phyloP scores from a whole-genome alignment of 2,113 vertebrate species.

The Bambusicola thoracicus region DNA sequence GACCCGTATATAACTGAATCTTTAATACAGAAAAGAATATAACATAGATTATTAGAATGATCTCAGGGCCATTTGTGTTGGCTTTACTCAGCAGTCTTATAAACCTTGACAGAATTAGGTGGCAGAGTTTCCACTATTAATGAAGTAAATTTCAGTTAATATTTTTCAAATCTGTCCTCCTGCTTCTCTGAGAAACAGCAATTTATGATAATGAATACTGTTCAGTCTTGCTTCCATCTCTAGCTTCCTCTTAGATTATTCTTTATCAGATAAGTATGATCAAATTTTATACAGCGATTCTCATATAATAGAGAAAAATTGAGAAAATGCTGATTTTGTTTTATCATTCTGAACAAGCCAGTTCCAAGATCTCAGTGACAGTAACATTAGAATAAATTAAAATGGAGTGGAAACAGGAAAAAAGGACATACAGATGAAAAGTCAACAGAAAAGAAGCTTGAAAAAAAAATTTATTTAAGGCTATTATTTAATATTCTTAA shows the following conservation, averaged over 20 bases:
- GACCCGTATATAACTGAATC: not conserved
- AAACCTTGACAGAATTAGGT: not conserved
- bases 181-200: not conserved
- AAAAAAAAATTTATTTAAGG: conserved; percentile 79
- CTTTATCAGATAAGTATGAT: not conserved
- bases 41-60: not conserved
- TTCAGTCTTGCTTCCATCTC: not conserved
- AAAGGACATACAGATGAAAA: not conserved
- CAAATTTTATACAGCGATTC: conserved; percentile 5
- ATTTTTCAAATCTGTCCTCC: not conserved
- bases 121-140: not conserved
- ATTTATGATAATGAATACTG: conserved; percentile 6
- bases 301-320: not conserved
- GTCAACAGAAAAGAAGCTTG: conserved; percentile 71
- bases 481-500: conserved; percentile 73
- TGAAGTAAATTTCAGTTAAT: not conserved
- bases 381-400: conserved; percentile 1
- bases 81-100: not conserved
- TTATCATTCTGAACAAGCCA: conserved; percentile 2
- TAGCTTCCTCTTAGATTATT: not conserved
- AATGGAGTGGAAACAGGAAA: not conserved
- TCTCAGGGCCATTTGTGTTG: not conserved
- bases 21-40: not conserved
- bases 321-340: not conserved
- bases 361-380: not conserved